A percentile compares a stretch with the other conserved stretches of the same genome.
Evolutionary conservation across 2,113 vertebrate species (phyloP).

Genomic region (Poeciliopsis turrubarensis): DNA sequence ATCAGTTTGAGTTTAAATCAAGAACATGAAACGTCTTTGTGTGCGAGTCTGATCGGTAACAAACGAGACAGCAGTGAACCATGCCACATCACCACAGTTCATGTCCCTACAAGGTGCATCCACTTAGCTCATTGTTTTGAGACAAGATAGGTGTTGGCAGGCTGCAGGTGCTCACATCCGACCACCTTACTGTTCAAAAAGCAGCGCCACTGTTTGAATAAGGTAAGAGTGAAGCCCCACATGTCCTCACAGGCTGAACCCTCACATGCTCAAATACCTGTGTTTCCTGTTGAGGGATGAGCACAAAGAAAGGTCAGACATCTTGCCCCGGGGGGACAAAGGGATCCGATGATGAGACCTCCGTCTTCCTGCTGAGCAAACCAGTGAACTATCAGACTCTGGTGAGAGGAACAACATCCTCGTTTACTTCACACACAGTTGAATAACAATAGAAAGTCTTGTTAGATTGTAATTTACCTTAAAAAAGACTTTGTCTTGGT

Average conservation of each 20-base stretch:
- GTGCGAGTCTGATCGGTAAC: slow-evolving; percentile 14
- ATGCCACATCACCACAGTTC: slow-evolving; percentile 36
- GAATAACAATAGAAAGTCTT: slow-evolving; percentile 55
- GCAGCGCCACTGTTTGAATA: slow-evolving; percentile 1
- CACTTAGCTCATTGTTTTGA: slow-evolving; percentile 75
- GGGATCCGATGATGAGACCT: slow-evolving; percentile 44
- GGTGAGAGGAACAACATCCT: slow-evolving; percentile 43
- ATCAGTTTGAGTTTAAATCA: slow-evolving; percentile 37
- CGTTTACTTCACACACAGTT: slow-evolving; percentile 29
- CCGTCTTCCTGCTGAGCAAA: slow-evolving; percentile 36
- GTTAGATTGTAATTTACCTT: slow-evolving; percentile 24
- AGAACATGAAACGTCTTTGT: slow-evolving; percentile 5
- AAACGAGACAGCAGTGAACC: slow-evolving; percentile 37
- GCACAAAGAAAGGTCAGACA: slow-evolving; percentile 58
- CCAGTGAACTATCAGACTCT: slow-evolving; percentile 4
- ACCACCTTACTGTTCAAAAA: slow-evolving; percentile 61
- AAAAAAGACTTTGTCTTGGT: slow-evolving; percentile 33
- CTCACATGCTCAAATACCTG: slow-evolving; percentile 34
- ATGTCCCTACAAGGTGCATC: slow-evolving; percentile 54
- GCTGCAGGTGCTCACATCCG: slow-evolving; percentile 48
- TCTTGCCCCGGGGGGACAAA: slow-evolving; percentile 23
- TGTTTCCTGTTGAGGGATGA: slow-evolving; percentile 57
- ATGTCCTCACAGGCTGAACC: slow-evolving; percentile 55
- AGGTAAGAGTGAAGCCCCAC: slow-evolving; percentile 29
- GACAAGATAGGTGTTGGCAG: slow-evolving; percentile 68